Evolutionary conservation across 1,140 invertebrate genomes (phyloP), one percentile per base, ranked within the genome.

Genomic region (Samia ricini): DNA sequence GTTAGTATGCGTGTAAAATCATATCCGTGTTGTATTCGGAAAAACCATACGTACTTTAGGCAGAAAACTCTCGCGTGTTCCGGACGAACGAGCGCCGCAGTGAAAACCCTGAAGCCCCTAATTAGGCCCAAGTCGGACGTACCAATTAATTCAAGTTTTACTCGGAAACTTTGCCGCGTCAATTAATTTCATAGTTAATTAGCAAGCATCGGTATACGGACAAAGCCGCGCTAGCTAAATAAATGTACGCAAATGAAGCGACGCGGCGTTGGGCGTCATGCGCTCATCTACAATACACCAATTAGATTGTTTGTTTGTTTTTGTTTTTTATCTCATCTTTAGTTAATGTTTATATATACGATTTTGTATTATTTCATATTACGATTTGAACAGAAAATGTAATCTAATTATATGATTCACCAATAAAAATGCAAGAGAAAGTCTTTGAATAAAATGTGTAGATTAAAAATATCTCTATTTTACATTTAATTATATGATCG

Each of bases 151-250:
- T 89, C 87, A 88, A 88, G 87, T 88, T 88, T 89, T 84, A 83
- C 82, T 88, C 84, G 81, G 84, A 86, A 88, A 89, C 81, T 89
- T 89, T 85, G 83, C 87, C 79, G 83, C 87, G 84, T 89, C 87
- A 89, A 89, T 89, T 89, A 89, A 89, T 88, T 89, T 89, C 87
- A 88, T 88, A 89, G 84, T 88, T 89, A 89, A 89, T 89, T 89
- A 89, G 85, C 87, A 85, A 78, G 81, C 71, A 72, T 77, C 81
- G 81, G 19, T 83, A 79, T 69, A 75, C 80, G 81, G 79, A 87
- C 84, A 83, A 86, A 86, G 85, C 84, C 82, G 79, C 24, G 76
- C 79, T 79, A 79, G 75, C 71, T 79, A 87, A 89, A 85, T 79
- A 87, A 89, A 85, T 82, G 85, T 15, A 42, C 33, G 33, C 33